Evolutionary conservation across 2,113 vertebrate genomes (phyloP), one percentile per base, ranked within the genome.

Genomic region (Aleadryas rufinucha): DNA sequence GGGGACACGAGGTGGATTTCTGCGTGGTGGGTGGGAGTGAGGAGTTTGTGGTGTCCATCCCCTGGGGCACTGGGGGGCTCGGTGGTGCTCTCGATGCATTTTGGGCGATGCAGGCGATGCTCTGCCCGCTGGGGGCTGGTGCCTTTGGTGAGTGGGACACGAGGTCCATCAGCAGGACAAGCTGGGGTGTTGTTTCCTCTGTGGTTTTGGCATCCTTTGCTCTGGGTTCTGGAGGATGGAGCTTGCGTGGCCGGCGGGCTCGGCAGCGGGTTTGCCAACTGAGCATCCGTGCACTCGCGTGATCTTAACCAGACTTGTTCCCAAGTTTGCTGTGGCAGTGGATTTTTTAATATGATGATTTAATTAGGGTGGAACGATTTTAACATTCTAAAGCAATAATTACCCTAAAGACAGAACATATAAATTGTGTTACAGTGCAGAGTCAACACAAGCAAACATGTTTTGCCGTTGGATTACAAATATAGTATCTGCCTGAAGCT

Each of bases 361-460:
- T 95, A 97, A 96, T 97, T 96, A 95, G 95, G 88, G 93, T 92
- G 93, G 93, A 96, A 95, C 39, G 56, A 78, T 96, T 97, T 96
- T 96, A 97, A 96, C 95, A 94, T 97, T 96, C 95, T 97, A 94
- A 96, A 96, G 95, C 95, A 94, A 96, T 96, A 96, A 96, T 96
- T 96, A 97, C 95, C 96, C 96, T 96, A 93, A 97, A 96, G 96
- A 97, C 96, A 96, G 93, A 96, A 96, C 93, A 96, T 95, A 96
- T 84, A 96, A 96, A 95, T 96, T 89, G 93, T 96, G 94, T 96
- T 96, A 95, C 90, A 85, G 85, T 82, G 90, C 86, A 53, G 90
- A 96, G 93, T 96, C 96, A 94, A 97, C 96, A 96, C 93, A 96
- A 95, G 96, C 93, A 97, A 96, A 95, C 96, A 93, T 93, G 92